Base-by-base conservation (phyloP, 2,888 invertebrate genomes). In the Notodonta dromedarius region DNA sequence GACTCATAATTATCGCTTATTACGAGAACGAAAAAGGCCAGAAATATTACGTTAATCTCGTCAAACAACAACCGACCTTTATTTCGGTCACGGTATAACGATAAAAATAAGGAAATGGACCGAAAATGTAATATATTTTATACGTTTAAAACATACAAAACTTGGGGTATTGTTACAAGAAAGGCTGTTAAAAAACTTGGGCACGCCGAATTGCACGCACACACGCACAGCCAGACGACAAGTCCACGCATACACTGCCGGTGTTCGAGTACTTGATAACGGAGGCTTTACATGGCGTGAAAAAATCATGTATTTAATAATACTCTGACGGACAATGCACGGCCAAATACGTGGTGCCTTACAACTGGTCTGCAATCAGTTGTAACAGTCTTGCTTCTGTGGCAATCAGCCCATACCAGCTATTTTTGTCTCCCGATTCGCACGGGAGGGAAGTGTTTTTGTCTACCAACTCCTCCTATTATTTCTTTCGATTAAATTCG, bases 141-240 rank as follows among this genome's bases (percentile, higher is more conserved):
- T 24, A 56, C 9, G 24, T 56, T 12, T 24, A 24, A 24, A 44
- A 44, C 5, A 39, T n/a, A 53, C 39, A 39, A 12, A 56, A 44
- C 6, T 9, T 35, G 35, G 3, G 16, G 42, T 24, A 8, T 32
- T 4, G 56, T 56, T 16, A 13, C 56, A 44, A 56, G 56, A 56
- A 56, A 56, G 44, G 13, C 8, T 42, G 42, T 56, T 56, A 16
- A 56, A 54, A 56, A 44, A 44, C 44, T 44, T 56, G 42, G 44
- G 56, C 13, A 13, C 62, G 65, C 75, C 75, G 70, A 75, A 75
- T 69, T 73, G 76, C 79, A 74, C 85, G 77, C 88, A 84, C 81
- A 85, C 80, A 68, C 0, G 44, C 44, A 58, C 62, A 67, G 14
- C 63, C 74, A 77, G 76, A 77, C 80, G 76, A 77, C 80, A 73